Evolutionary conservation across 2,113 vertebrate genomes (phyloP), one percentile per base, ranked within the genome.

Genomic region (Thermophis baileyi): DNA sequence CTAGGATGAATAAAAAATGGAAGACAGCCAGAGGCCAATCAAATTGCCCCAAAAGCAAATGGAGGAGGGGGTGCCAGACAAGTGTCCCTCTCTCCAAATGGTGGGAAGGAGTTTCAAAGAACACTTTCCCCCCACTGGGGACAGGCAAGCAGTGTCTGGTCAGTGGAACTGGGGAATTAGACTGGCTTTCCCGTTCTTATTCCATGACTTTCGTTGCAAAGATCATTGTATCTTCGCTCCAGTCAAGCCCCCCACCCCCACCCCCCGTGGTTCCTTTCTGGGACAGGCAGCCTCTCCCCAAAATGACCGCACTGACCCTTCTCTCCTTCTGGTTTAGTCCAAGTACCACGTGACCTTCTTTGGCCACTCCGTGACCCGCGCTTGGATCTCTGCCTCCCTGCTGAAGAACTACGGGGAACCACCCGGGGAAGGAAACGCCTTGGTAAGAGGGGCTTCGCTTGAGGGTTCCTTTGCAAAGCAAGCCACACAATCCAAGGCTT

Each of bases 311-410:
- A 51, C 87, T 85, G 27, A 74, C 85, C 22, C n/a, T 4, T 2
- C 14, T 87, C 49, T 14, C 8, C 46, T 91, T 93, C 85, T 4
- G 0, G 53, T 54, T 88, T 94, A 98, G 98, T 97, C 95, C 91
- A 97, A 97, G 88, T 98, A 97, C 88, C 98, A 98, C 0, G 97
- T 98, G 95, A 98, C 98, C 20, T 98, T 97, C 96, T 97, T 98
- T 89, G 98, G 97, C 91, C 93, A 97, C 40, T 93, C 95, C 0
- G 98, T 95, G 49, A 96, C 95, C 94, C 97, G 97, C 55, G 97
- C 97, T 9, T 98, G 98, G 98, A 96, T 98, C 44, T 87, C 96
- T 55, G 95, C 94, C 57, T 95, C 94, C 87, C 96, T 96, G 95
- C 93, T 98, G 63, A 97, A 96, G 94, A 95, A 93, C 88, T 98